Percentiles rank a stretch among this genome's conserved stretches.
Conservation (phyloP, 2,797 vertebrate species). For the Tokudaia muenninki region DNA sequence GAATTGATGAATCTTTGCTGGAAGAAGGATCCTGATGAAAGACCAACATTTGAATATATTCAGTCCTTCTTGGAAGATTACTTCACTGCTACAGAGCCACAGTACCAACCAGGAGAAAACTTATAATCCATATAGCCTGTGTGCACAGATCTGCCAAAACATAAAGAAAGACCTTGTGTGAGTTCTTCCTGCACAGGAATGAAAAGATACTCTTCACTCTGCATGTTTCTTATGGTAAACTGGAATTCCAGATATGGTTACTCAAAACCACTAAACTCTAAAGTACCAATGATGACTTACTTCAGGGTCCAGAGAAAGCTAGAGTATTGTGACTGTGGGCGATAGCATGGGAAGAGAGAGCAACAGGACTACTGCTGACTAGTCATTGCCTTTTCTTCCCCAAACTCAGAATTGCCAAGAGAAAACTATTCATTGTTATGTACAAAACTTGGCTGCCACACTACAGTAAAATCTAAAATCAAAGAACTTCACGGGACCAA, state of each 20-base stretch:
- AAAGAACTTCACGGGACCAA: conserved; percentile 88
- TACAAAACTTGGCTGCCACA: conserved; percentile 65
- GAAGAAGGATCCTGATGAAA: conserved; percentile 98
- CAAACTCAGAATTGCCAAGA: conserved; percentile 63
- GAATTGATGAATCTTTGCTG: conserved; percentile 98
- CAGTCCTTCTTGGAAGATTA: conserved; percentile 99
- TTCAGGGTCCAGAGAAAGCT: conserved; percentile 88
- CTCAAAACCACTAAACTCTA: conserved; percentile 91
- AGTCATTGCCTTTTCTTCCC: conserved; percentile 76
- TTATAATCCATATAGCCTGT: conserved; percentile 90
- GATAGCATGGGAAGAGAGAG: conserved; percentile 72
- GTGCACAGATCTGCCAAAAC: conserved; percentile 89
- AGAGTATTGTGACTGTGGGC: conserved; percentile 83
- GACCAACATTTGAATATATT: conserved; percentile 98
- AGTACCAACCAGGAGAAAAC: conserved; percentile 98
- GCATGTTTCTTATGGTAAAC: conserved; percentile 89
- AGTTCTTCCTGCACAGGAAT: conserved; percentile 86
- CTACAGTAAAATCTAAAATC: conserved; percentile 78
- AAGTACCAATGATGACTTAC: conserved; percentile 86
- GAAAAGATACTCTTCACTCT: conserved; percentile 87
- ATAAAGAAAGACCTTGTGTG: conserved; percentile 87
- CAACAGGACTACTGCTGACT: conserved; percentile 78
- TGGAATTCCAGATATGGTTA: conserved; percentile 90
- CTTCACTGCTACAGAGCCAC: conserved; percentile 98
- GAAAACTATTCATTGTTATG: conserved; percentile 76